Evolutionary conservation across 2,797 vertebrate species (phyloP).

Genomic region (Natrix natrix): DNA sequence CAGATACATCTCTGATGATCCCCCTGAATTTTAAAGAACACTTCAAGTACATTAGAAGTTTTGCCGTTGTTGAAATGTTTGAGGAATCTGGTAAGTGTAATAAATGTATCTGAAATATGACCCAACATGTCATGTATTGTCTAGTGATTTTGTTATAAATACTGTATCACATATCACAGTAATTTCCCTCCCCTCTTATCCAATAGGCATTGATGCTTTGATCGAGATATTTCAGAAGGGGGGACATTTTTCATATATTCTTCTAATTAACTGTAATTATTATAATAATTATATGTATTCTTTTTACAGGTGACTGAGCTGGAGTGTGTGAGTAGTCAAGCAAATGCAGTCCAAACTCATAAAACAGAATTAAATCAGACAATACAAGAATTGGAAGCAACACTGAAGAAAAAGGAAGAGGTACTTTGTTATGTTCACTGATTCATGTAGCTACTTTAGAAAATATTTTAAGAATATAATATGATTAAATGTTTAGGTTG

Average conservation of each 20-base stretch:
- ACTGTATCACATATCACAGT: background rate
- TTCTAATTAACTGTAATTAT: constrained; percentile 29
- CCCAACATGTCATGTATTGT: background rate
- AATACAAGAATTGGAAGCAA: constrained; percentile 92
- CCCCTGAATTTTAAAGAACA: background rate
- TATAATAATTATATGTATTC: constrained; percentile 20
- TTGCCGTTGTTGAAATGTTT: background rate
- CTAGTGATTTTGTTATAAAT: background rate
- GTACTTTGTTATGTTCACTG: constrained; percentile 64
- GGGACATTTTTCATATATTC: constrained; percentile 12
- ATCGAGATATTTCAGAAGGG: background rate
- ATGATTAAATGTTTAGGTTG: background rate
- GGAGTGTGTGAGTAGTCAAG: constrained; percentile 95
- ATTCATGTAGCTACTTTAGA: constrained; percentile 2
- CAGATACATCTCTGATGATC: background rate
- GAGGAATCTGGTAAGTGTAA: background rate
- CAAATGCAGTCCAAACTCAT: constrained; percentile 92
- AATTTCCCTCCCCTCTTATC: background rate
- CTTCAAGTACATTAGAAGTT: background rate
- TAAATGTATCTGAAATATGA: background rate
- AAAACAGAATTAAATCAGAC: constrained; percentile 98
- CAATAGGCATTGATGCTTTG: background rate
- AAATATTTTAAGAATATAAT: background rate
- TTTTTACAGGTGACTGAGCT: constrained; percentile 91
- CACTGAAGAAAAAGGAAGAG: constrained; percentile 93